phyloP scores from a whole-genome alignment of 2,888 invertebrate genomes.

The Agonopterix subpropinquella region DNA sequence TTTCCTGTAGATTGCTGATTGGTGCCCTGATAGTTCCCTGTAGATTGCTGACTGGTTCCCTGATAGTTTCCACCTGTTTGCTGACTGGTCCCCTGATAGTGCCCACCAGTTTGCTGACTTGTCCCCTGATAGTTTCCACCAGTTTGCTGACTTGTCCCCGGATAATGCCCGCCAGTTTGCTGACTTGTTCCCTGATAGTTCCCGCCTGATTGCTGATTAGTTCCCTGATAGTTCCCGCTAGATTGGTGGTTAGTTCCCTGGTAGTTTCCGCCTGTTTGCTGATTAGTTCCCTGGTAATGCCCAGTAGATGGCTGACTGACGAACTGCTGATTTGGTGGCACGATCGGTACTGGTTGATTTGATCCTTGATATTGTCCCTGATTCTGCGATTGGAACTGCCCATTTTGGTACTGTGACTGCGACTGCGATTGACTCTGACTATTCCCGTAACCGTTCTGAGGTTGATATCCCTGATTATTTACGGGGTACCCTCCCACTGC shows the following conservation, averaged over 20 bases:
- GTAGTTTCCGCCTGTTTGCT: conserved; percentile 1
- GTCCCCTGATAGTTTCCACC: conserved; percentile 16
- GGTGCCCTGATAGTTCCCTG: conserved; percentile 2
- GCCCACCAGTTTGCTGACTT: conserved; percentile 12
- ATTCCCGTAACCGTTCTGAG: conserved; percentile 12
- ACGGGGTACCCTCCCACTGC: conserved; percentile 13
- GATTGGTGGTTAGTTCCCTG: conserved; percentile 3
- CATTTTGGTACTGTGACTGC: background rate
- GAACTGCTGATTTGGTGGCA: background rate
- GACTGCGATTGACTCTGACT: conserved; percentile 15
- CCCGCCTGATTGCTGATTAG: conserved; percentile 6
- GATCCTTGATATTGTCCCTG: conserved; percentile 6
- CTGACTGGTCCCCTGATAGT: conserved; percentile 6
- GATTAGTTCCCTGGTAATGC: background rate
- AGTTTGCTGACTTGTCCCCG: conserved; percentile 1
- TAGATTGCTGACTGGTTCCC: background rate
- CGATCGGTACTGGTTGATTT: too few species aligned
- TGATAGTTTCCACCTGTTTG: background rate
- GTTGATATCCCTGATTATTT: conserved; percentile 16
- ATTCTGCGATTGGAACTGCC: conserved; percentile 2
- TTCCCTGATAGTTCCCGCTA: conserved; percentile 5
- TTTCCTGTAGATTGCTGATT: conserved; percentile 2
- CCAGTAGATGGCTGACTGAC: conserved; percentile 1
- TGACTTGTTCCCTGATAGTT: background rate
- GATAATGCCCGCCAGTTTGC: background rate